These are phyloP conservation scores for Coturnix japonica DNA, from an alignment of 2,113 vertebrate genomes.

Conservation along the genomic window DNA sequence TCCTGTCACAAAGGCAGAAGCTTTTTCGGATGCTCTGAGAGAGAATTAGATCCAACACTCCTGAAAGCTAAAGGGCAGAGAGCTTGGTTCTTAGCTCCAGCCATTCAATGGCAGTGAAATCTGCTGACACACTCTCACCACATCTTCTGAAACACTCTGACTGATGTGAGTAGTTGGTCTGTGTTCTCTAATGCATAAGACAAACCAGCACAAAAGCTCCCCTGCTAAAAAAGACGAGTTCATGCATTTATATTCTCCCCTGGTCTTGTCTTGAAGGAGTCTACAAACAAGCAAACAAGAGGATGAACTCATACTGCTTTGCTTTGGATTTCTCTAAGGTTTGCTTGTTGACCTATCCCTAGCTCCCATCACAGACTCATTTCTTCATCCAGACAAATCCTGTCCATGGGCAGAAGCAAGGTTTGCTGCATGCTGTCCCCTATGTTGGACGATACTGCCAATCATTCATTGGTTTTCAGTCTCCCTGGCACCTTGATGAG, in stretches of 20 bases:
- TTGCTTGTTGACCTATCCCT: not conserved
- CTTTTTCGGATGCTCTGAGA: not conserved
- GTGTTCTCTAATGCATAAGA: rapidly evolving
- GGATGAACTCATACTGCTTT: not conserved
- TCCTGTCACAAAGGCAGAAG: not conserved
- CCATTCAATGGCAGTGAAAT: not conserved
- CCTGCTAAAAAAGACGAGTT: not conserved
- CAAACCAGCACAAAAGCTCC: not conserved
- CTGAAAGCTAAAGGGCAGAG: not conserved
- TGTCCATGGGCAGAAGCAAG: not conserved
- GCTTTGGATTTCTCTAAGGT: not conserved
- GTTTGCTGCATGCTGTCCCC: not conserved
- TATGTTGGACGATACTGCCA: not conserved
- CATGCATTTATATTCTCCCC: not conserved
- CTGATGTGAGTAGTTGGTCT: not conserved
- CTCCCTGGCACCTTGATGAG: not conserved
- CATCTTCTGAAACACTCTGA: not conserved
- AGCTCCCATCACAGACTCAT: rapidly evolving
- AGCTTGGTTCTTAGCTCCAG: not conserved
- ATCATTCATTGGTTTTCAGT: not conserved
- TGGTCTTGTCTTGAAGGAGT: not conserved
- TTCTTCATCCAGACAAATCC: not conserved
- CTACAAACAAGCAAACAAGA: not conserved
- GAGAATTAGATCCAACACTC: not conserved
- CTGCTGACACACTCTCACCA: not conserved